These are phyloP conservation scores for Muntiacus muntjak DNA, from an alignment of 2,113 vertebrate genomes.

Conservation along the genomic window DNA sequence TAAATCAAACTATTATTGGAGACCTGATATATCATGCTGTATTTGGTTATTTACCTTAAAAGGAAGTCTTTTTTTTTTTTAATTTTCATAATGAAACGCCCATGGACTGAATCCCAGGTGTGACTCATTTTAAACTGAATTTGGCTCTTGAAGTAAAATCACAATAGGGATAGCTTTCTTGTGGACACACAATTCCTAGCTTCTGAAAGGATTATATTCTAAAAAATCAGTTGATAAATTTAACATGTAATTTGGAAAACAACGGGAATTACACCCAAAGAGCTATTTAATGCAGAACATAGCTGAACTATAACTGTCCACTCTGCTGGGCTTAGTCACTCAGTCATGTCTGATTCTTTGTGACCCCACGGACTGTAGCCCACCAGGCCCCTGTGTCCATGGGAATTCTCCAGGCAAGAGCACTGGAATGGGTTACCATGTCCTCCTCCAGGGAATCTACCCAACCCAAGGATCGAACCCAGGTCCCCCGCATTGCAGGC, in stretches of 20 bases:
- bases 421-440: background rate
- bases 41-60: background rate
- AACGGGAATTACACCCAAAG: background rate
- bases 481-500: background rate
- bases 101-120: background rate
- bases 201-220: background rate
- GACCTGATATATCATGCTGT: background rate
- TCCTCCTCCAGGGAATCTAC: background rate
- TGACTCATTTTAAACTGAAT: background rate
- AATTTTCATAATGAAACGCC: background rate
- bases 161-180: background rate
- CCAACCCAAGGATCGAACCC: background rate
- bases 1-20: conserved; percentile 30
- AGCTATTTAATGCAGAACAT: background rate
- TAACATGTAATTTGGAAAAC: background rate
- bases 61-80: background rate
- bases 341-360: background rate
- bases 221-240: background rate
- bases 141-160: background rate
- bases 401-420: background rate
- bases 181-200: background rate
- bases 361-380: background rate
- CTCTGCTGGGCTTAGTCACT: background rate
- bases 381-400: background rate
- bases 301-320: background rate